Percentiles rank a stretch among this genome's conserved stretches.
Evolutionary conservation across 2,797 vertebrate species (phyloP).

Genomic region (Eulemur coronatus): DNA sequence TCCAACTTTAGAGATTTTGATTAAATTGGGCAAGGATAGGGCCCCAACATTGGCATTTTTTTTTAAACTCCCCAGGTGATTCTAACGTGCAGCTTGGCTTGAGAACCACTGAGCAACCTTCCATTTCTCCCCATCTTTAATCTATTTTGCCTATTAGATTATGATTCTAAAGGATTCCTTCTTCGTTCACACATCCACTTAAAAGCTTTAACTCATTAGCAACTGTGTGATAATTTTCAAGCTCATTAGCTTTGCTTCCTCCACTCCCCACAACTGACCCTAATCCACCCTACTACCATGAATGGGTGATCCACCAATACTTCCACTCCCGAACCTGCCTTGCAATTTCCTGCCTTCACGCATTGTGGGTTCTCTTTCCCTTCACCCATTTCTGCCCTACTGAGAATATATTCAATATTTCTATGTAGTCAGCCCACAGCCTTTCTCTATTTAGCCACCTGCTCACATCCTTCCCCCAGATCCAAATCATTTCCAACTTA

Average conservation of each 20-base stretch:
- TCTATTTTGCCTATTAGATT: constrained; percentile 41
- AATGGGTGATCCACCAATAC: not conserved
- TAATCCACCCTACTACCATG: not conserved
- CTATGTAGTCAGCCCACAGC: not conserved
- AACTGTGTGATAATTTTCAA: constrained; percentile 36
- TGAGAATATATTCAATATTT: not conserved
- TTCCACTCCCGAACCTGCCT: not conserved
- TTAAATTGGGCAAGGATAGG: constrained; percentile 48
- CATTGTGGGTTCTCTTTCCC: not conserved
- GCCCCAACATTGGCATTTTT: not conserved
- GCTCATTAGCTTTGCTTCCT: constrained; percentile 32
- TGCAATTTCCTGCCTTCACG: not conserved
- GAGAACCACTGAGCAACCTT: not conserved
- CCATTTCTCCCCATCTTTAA: constrained; percentile 6
- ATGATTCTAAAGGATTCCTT: constrained; percentile 17
- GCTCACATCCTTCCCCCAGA: not conserved
- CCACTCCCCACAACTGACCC: not conserved
- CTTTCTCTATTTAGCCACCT: not conserved
- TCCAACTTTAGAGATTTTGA: constrained; percentile 56
- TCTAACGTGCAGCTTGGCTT: not conserved
- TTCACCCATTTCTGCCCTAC: not conserved
- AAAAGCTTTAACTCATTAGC: constrained; percentile 29
- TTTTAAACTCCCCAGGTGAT: not conserved
- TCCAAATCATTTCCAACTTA: not conserved
- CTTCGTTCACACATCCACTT: not conserved